These are phyloP conservation scores for Geotrupes spiniger DNA, from an alignment of 2,888 invertebrate genomes.

Conservation along the genomic window DNA sequence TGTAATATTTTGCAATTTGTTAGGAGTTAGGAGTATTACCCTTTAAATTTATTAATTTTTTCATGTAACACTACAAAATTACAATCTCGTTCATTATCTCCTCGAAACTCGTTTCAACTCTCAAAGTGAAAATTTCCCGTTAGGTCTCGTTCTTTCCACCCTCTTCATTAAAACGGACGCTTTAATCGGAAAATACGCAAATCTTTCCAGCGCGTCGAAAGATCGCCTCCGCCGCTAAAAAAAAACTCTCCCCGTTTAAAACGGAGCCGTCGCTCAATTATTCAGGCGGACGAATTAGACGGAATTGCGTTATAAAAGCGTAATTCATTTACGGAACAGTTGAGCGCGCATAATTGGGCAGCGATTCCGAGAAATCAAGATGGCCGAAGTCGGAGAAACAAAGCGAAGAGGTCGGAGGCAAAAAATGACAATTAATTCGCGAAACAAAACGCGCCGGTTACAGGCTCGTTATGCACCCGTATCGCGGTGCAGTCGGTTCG, in stretches of 20 bases:
- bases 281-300: conserved; percentile 39
- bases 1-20: too few relatives aligned
- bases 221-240: not conserved
- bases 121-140: too few relatives aligned
- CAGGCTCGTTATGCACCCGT: conserved; percentile 9
- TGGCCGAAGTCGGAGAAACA: conserved; percentile 35
- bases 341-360: conserved; percentile 45
- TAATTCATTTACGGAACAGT: conserved; percentile 48
- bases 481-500: conserved; percentile 25
- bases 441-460: conserved; percentile 44
- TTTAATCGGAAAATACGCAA: not conserved
- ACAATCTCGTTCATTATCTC: too few relatives aligned
- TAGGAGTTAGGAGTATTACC: too few relatives aligned
- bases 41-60: too few relatives aligned
- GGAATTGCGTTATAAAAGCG: conserved; percentile 43
- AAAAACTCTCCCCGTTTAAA: conserved; percentile 29
- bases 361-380: conserved; percentile 48
- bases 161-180: too few relatives aligned
- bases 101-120: too few relatives aligned
- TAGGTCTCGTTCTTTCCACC: too few relatives aligned
- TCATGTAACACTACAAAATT: too few relatives aligned
- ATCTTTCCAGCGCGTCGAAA: not conserved
- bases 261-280: conserved; percentile 37
- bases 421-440: conserved; percentile 49
- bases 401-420: conserved; percentile 1